These are phyloP conservation scores for Corythucha ciliata DNA, from an alignment of 2,888 invertebrate species.

Conservation along the genomic window DNA sequence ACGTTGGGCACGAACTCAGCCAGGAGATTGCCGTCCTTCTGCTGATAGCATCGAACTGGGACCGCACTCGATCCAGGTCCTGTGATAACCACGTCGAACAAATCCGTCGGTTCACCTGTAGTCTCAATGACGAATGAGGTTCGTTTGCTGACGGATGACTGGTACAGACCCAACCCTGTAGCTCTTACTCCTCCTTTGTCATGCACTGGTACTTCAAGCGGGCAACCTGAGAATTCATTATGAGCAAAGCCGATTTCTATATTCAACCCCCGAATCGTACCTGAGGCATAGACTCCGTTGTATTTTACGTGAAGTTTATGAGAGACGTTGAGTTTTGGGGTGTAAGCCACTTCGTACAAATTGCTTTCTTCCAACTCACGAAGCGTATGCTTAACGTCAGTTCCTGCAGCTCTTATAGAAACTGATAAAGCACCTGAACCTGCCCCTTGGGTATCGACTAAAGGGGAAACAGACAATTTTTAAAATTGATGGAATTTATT, in stretches of 20 bases:
- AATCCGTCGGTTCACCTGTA: slow-evolving; percentile 69
- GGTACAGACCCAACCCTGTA: slow-evolving; percentile 74
- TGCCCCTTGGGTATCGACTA: slow-evolving; percentile 65
- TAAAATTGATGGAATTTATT: too few species aligned
- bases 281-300: slow-evolving; percentile 68
- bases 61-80: slow-evolving; percentile 70
- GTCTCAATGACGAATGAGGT: slow-evolving; percentile 85
- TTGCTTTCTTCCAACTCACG: slow-evolving; percentile 60
- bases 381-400: slow-evolving; percentile 72
- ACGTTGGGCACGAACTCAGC: slow-evolving; percentile 85
- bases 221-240: slow-evolving; percentile 43
- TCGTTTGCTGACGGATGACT: slow-evolving; percentile 59
- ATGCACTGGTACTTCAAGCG: slow-evolving; percentile 51
- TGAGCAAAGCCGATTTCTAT: slow-evolving; percentile 2
- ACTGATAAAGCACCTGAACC: slow-evolving; percentile 78
- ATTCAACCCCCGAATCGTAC: too few species aligned
- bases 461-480: slow-evolving; percentile 3
- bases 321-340: slow-evolving; percentile 76
- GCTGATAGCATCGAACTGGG: slow-evolving; percentile 89
- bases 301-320: slow-evolving; percentile 78
- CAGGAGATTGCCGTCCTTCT: slow-evolving; percentile 87
- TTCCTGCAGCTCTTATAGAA: slow-evolving; percentile 68
- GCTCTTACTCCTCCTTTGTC: slow-evolving; percentile 62
- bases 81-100: slow-evolving; percentile 84
- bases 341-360: slow-evolving; percentile 75